These are phyloP conservation scores for Champsocephalus gunnari DNA, from an alignment of 2,797 vertebrate genomes.

Conservation along the genomic window DNA sequence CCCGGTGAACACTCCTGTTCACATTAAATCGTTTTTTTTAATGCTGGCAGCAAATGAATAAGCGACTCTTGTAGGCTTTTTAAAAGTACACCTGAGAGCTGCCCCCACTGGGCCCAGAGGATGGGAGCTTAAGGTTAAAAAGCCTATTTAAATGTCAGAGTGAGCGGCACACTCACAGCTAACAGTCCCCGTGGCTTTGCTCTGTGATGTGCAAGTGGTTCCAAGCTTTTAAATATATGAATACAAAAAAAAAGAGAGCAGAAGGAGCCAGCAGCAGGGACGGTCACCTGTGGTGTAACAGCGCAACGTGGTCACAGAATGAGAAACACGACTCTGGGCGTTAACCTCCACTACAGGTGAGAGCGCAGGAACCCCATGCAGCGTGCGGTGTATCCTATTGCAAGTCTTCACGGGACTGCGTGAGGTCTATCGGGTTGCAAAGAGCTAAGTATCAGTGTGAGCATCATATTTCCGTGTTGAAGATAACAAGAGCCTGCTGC, in stretches of 20 bases:
- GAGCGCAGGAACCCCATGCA: constrained; percentile 45
- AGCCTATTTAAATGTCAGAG: constrained; percentile 86
- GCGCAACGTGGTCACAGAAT: constrained; percentile 49
- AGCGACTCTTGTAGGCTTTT: constrained; percentile 82
- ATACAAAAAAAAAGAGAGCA: constrained; percentile 13
- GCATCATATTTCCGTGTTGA: constrained; percentile 61
- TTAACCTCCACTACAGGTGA: constrained; percentile 62
- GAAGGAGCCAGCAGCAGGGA: constrained; percentile 45
- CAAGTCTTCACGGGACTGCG: constrained; percentile 44
- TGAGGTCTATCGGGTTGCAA: constrained; percentile 60
- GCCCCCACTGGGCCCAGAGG: constrained; percentile 78
- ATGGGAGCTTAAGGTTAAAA: constrained; percentile 85
- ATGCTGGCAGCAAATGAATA: constrained; percentile 81
- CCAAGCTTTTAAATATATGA: constrained; percentile 63
- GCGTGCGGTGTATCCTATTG: constrained; percentile 42
- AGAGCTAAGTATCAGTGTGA: constrained; percentile 58
- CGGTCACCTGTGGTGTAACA: constrained; percentile 53
- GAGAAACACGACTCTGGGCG: constrained; percentile 50
- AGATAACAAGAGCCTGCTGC: constrained; percentile 65
- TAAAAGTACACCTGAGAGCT: constrained; percentile 83
- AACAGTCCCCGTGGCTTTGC: constrained; percentile 78
- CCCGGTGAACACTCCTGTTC: constrained; percentile 61
- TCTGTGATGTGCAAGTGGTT: constrained; percentile 76
- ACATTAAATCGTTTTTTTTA: constrained; percentile 65
- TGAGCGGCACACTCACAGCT: constrained; percentile 72